A percentile compares a stretch with the other conserved stretches of the same genome.
Conservation (phyloP, 2,113 vertebrate species). For the Willisornis vidua region DNA sequence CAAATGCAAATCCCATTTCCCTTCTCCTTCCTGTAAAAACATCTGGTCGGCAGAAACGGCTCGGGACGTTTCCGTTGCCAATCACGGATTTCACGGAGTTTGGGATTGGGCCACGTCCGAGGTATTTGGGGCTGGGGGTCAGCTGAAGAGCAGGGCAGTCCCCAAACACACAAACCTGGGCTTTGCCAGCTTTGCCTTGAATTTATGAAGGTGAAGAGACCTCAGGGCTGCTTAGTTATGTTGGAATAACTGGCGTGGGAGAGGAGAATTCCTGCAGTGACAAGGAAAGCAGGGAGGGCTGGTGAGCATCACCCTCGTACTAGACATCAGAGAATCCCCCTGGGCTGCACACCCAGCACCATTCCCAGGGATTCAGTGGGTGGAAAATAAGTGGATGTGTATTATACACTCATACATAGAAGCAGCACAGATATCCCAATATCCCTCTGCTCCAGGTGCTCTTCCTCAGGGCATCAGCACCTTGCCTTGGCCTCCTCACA, state of each 20-base stretch:
- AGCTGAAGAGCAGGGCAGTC: neutral
- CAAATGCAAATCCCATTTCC: conserved; percentile 57
- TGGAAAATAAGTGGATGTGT: neutral
- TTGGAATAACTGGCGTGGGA: neutral
- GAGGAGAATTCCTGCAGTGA: neutral
- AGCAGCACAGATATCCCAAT: rapidly evolving
- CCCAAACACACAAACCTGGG: neutral
- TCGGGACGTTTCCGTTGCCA: conserved; percentile 15
- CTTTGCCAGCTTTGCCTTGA: neutral
- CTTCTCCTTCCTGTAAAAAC: conserved; percentile 52
- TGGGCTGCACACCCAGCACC: neutral
- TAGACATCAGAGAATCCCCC: neutral
- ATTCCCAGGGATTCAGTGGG: neutral
- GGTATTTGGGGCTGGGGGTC: neutral
- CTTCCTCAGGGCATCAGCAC: neutral
- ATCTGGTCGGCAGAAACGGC: conserved; percentile 52
- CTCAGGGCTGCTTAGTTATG: neutral
- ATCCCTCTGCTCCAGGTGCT: neutral
- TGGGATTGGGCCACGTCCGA: neutral
- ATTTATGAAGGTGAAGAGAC: neutral
- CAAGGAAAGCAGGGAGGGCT: neutral
- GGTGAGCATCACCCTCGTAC: rapidly evolving
- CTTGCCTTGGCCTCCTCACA: neutral
- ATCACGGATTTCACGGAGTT: neutral
- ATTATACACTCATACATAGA: rapidly evolving